Evolutionary conservation across 2,888 invertebrate species (phyloP).

Genomic region (Athetis lepigone): DNA sequence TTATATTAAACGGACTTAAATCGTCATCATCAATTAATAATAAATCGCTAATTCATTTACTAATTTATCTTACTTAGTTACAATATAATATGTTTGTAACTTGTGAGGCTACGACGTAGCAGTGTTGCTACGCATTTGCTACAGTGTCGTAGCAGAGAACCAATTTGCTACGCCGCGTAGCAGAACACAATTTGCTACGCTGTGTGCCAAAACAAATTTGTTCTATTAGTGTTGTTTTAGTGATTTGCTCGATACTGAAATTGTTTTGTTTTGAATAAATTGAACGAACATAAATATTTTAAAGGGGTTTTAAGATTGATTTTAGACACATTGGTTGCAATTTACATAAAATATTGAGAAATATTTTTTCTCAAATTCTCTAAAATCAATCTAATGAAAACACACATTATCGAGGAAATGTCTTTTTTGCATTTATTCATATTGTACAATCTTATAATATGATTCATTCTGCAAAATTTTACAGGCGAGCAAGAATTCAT

Average conservation of each 20-base stretch:
- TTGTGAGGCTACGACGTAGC: background rate
- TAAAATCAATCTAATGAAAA: constrained; percentile 55
- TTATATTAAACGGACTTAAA: no score
- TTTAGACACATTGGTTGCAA: background rate
- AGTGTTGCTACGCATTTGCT: background rate
- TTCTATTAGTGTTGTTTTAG: no score
- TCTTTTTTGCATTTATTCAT: constrained; percentile 91
- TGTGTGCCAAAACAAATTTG: background rate
- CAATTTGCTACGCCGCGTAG: background rate
- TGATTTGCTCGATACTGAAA: no score
- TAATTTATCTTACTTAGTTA: no score
- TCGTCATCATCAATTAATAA: no score
- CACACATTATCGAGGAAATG: constrained; percentile 87
- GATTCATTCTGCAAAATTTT: constrained; percentile 91
- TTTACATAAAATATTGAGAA: background rate
- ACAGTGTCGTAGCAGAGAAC: background rate
- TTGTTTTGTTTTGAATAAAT: no score
- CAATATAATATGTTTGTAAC: no score
- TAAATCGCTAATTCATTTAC: no score
- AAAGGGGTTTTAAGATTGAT: background rate
- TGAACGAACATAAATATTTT: background rate
- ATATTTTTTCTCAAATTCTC: background rate
- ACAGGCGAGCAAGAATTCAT: constrained; percentile 91
- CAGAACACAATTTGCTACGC: no score
- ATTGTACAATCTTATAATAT: constrained; percentile 91